phyloP scores from a whole-genome alignment of 1,140 invertebrate species.

The Subanguina moxae region DNA sequence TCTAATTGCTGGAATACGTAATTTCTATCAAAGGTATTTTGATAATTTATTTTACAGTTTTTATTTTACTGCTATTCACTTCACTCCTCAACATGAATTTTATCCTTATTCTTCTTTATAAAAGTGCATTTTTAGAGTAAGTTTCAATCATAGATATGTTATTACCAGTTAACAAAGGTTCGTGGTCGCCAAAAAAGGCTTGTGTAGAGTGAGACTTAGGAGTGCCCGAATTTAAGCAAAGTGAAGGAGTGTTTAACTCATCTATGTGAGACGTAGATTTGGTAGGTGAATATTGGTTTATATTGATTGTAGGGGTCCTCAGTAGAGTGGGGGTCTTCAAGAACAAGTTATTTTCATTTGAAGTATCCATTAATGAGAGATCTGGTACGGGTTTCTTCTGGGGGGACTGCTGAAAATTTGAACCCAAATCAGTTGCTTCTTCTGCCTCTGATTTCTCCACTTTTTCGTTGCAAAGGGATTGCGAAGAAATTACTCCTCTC shows the following conservation, averaged over 20 bases:
- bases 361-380: not conserved
- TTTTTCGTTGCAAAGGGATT: not conserved
- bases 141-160: conserved; percentile 2
- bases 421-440: not conserved
- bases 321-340: conserved; percentile 6
- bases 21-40: too few relatives aligned
- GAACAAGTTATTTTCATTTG: conserved; percentile 2
- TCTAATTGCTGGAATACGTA: too few relatives aligned
- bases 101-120: too few relatives aligned
- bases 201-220: conserved; percentile 48
- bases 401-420: not conserved
- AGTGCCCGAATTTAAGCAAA: conserved; percentile 47
- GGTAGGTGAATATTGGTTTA: conserved; percentile 47
- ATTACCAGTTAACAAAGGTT: conserved; percentile 52
- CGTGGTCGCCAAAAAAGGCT: conserved; percentile 58
- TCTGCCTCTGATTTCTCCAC: not conserved
- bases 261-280: conserved; percentile 40
- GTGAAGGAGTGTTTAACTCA: conserved; percentile 49
- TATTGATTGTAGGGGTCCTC: conserved; percentile 6
- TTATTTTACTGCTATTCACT: too few relatives aligned
- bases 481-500: too few relatives aligned
- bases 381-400: not conserved
- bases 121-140: not conserved
- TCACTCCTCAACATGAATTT: too few relatives aligned
- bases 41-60: too few relatives aligned